Conservation (phyloP, 2,888 invertebrate genomes). For the Drosophila prostipennis region DNA sequence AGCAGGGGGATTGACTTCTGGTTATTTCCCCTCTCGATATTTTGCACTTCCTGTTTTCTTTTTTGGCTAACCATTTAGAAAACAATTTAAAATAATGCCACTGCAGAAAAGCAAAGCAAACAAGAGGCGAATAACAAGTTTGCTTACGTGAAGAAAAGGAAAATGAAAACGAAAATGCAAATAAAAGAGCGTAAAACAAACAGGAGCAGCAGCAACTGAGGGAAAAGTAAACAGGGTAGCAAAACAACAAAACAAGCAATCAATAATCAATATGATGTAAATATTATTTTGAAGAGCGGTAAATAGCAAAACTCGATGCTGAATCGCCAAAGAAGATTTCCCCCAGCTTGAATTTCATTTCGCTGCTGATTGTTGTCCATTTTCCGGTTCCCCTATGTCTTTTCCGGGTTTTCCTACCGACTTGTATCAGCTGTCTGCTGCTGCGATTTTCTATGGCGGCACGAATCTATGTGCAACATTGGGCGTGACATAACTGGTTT, state of each 20-base stretch:
- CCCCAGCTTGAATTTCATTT: conserved; percentile 33
- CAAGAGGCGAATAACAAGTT: conserved; percentile 19
- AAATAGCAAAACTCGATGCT: conserved; percentile 15
- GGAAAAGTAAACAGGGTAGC: conserved; percentile 31
- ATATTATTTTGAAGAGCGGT: conserved; percentile 29
- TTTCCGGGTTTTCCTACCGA: neutral
- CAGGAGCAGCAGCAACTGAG: conserved; percentile 3
- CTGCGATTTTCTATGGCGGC: conserved; percentile 7
- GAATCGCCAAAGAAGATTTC: conserved; percentile 45
- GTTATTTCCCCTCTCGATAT: conserved; percentile 8
- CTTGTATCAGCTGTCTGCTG: neutral
- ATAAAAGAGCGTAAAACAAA: conserved; percentile 34
- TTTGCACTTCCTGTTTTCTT: conserved; percentile 19
- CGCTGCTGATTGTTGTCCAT: conserved; percentile 15
- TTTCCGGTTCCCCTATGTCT: neutral
- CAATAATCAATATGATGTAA: conserved; percentile 42
- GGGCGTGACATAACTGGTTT: conserved; percentile 40
- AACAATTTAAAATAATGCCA: conserved; percentile 60
- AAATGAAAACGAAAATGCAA: conserved; percentile 22
- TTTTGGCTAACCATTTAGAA: conserved; percentile 59
- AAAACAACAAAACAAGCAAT: conserved; percentile 31
- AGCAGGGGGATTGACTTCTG: conserved; percentile 6
- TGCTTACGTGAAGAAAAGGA: conserved; percentile 28
- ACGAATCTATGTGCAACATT: conserved; percentile 5
- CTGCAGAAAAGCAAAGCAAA: conserved; percentile 23